Conservation (phyloP, 2,888 invertebrate species). For the Clitarchus hookeri region DNA sequence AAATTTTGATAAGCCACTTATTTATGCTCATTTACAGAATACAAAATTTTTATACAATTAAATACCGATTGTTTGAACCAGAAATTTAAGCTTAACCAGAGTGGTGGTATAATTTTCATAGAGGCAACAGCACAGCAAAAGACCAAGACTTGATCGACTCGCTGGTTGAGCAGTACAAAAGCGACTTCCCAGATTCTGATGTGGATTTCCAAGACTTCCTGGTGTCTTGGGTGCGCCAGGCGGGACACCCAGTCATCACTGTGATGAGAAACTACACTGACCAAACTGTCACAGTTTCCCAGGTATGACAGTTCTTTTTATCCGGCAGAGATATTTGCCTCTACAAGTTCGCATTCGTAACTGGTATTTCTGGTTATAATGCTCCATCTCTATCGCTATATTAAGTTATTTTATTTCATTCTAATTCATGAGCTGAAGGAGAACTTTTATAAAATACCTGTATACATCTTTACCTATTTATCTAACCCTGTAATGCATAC, state of each 20-base stretch:
- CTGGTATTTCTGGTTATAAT: not conserved
- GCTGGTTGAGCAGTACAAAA: slow-evolving; percentile 44
- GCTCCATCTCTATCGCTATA: too few species aligned
- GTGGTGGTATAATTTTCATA: not conserved
- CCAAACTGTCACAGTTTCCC: not conserved
- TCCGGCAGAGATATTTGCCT: too few species aligned
- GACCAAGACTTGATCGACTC: slow-evolving; percentile 50
- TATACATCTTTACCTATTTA: too few species aligned
- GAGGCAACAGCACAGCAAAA: slow-evolving; percentile 53
- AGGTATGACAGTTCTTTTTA: not conserved
- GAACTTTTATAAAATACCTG: too few species aligned
- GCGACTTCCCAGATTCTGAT: not conserved
- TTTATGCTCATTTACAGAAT: too few species aligned
- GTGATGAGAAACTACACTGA: not conserved
- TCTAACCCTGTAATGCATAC: too few species aligned
- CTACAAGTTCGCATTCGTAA: too few species aligned
- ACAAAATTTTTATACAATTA: too few species aligned
- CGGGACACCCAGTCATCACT: slow-evolving; percentile 4
- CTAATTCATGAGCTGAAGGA: too few species aligned
- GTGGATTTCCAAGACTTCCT: slow-evolving; percentile 15
- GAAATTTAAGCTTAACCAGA: not conserved
- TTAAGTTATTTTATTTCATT: too few species aligned
- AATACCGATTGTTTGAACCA: too few species aligned
- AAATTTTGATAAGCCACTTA: too few species aligned
- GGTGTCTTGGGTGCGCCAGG: not conserved